Evolutionary conservation across 2,888 invertebrate species (phyloP), one percentile per base, ranked within the genome.

Genomic region (Drosophila bunnanda): DNA sequence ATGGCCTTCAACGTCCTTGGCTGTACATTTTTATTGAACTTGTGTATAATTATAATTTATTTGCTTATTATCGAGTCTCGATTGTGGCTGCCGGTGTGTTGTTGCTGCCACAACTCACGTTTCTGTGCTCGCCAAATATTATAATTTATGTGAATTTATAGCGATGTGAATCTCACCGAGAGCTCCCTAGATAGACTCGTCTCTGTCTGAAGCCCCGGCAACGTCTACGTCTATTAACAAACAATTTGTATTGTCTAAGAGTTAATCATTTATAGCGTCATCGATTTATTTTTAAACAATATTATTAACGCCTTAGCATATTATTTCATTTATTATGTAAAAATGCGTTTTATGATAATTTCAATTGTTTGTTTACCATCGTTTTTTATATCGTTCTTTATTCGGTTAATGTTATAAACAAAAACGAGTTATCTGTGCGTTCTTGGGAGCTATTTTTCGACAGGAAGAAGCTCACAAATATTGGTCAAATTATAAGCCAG

Each of bases 1-100:
- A 81, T 88, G 85, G 85, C 85, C 85, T 86, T 86, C 89, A 88
- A 80, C 87, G 85, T 86, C 85, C 85, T 86, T 86, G 87, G 82
- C 71, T 72, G 66, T 74, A 66, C 74, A 77, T 82, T 87, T 74
- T 87, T 75, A 74, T 72, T 76, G 72, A 62, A 72, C 70, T 80
- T 68, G 79, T 76, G 68, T 78, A 73, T 88, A 84, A 88, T 86
- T 84, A 88, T 78, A 82, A 86, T 74, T 73, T 80, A 81, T 88
- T 82, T 85, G 77, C 75, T 82, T 80, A 88, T 85, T 85, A 80
- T 82, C 76, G 78, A 76, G 68, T 62, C 67, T 75, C 64, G 50
- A 74, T 61, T 56, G 53, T 52, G 38, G 56, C 57, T 79, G 52
- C 61, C 72, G 52, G 72, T 79, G 61, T 44, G 46, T 57, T 79